Conservation (phyloP, 2,113 vertebrate species). For the Mastomys coucha region DNA sequence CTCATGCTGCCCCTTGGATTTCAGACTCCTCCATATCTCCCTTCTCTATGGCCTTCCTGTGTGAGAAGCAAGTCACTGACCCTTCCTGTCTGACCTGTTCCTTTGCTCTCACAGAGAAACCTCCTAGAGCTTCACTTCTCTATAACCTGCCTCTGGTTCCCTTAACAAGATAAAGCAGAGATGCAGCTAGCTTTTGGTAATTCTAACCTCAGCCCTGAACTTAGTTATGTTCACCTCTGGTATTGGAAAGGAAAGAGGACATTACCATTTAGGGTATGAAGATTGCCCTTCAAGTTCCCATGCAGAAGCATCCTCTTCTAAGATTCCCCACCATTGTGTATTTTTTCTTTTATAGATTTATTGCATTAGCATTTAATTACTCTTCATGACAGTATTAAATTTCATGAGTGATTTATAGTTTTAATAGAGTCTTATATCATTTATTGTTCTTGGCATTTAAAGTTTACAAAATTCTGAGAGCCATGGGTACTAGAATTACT, state of each 20-base stretch:
- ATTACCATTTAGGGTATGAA: neutral
- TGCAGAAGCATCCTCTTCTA: neutral
- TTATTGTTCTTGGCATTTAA: slow-evolving; percentile 78
- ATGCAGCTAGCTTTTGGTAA: neutral
- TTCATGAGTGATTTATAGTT: slow-evolving; percentile 79
- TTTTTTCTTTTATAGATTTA: slow-evolving; percentile 62
- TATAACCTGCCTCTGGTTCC: neutral
- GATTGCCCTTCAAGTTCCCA: neutral
- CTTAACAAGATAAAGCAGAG: neutral
- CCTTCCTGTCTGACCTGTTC: neutral
- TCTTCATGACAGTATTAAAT: slow-evolving; percentile 75
- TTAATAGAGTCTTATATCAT: slow-evolving; percentile 78
- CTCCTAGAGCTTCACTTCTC: neutral
- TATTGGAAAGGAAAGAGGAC: neutral
- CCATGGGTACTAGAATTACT: slow-evolving; percentile 40
- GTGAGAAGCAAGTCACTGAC: neutral
- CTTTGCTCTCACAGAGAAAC: neutral
- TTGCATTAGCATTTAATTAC: slow-evolving; percentile 77
- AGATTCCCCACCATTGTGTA: neutral
- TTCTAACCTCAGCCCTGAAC: neutral
- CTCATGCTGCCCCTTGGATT: neutral
- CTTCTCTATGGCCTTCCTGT: neutral
- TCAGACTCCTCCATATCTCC: neutral
- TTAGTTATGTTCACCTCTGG: neutral
- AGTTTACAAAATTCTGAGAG: slow-evolving; percentile 67